These are phyloP conservation scores for Cavia aperea DNA, from an alignment of 2,113 vertebrate species.

Conservation along the genomic window DNA sequence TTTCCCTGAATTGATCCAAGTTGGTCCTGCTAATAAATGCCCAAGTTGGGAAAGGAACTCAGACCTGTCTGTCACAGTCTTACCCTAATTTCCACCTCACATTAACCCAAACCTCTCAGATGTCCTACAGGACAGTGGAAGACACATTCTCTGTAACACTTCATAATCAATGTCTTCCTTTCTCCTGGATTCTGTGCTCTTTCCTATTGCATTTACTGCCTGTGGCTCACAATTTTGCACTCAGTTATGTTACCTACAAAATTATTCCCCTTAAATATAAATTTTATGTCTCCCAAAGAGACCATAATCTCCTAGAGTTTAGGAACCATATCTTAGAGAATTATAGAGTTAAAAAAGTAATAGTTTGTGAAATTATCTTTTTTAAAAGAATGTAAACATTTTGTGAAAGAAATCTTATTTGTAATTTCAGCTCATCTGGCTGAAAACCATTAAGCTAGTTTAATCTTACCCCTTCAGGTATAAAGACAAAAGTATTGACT, in stretches of 20 bases:
- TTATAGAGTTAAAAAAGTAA: conserved; percentile 49
- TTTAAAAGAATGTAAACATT: background rate
- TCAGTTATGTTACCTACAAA: conserved; percentile 33
- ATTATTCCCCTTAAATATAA: conserved; percentile 52
- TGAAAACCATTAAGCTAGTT: background rate
- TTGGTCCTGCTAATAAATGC: too few species aligned
- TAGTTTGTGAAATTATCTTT: conserved; percentile 31
- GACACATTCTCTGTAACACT: background rate
- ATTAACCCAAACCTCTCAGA: background rate
- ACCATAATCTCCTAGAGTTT: conserved; percentile 41
- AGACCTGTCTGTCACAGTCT: background rate
- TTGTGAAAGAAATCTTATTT: conserved; percentile 7
- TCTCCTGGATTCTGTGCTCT: background rate
- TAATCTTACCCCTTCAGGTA: background rate
- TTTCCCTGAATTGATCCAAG: background rate
- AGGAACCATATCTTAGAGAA: conserved; percentile 46
- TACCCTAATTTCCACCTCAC: background rate
- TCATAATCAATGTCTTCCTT: conserved; percentile 3
- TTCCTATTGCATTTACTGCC: background rate
- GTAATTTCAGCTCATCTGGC: background rate
- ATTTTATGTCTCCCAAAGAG: conserved; percentile 53
- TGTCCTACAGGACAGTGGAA: background rate
- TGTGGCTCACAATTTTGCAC: background rate
- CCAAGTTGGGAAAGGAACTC: background rate
- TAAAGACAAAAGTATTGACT: background rate